Evolutionary conservation across 2,113 vertebrate species (phyloP).

Genomic region (Saccopteryx bilineata): DNA sequence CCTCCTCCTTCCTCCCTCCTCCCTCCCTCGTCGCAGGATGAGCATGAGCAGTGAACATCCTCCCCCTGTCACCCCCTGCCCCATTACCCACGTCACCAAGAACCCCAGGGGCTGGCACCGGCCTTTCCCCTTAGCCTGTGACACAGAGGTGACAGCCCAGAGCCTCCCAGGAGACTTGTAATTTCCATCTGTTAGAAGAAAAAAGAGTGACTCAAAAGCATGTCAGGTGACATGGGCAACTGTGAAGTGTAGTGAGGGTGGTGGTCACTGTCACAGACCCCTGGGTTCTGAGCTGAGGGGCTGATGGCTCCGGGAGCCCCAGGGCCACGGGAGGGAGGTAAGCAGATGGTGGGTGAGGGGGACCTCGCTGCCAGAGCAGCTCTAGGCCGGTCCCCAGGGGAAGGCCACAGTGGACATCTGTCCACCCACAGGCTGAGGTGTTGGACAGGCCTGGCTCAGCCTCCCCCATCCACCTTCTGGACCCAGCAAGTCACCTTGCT

Average conservation of each 20-base stretch:
- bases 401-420: too few relatives aligned
- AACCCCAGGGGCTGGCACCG: neutral
- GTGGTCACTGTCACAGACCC: neutral
- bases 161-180: accelerated
- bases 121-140: neutral
- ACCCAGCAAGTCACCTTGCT: accelerated
- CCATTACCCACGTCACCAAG: accelerated
- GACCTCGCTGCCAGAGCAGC: too few relatives aligned
- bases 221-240: accelerated
- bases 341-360: neutral
- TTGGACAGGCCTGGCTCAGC: neutral
- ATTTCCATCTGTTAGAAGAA: neutral
- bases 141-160: neutral
- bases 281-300: accelerated
- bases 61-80: neutral
- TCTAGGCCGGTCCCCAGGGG: too few relatives aligned
- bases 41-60: neutral
- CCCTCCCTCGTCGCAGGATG: neutral
- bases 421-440: neutral
- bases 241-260: neutral
- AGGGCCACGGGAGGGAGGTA: neutral
- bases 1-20: neutral
- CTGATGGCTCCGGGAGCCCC: neutral
- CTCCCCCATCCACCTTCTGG: neutral
- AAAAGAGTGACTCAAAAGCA: neutral